A percentile compares a stretch with the other conserved stretches of the same genome.
These are phyloP conservation scores for Chrysopa pallens DNA, from an alignment of 1,140 invertebrate species.

Conservation along the genomic window DNA sequence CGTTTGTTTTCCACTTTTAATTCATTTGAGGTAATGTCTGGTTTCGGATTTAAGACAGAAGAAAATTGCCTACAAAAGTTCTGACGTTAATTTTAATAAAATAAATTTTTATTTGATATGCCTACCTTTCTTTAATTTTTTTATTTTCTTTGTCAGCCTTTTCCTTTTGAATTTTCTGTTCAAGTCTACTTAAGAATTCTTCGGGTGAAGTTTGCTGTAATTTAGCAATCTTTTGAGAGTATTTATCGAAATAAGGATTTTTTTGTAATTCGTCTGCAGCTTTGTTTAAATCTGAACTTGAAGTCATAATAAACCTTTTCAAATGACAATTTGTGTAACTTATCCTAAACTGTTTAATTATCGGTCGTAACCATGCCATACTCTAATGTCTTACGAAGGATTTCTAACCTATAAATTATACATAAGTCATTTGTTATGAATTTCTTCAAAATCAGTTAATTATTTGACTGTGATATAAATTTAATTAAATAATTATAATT, in stretches of 20 bases:
- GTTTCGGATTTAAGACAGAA: slow-evolving; percentile 34
- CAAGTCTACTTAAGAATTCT: slow-evolving; percentile 49
- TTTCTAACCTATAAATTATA: too few relatives aligned
- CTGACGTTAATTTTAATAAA: slow-evolving; percentile 12
- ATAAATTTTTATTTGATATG: slow-evolving; percentile 1
- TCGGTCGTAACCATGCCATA: too few relatives aligned
- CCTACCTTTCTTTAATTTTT: slow-evolving; percentile 5
- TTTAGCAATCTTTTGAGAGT: slow-evolving; percentile 55
- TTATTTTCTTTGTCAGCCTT: slow-evolving; percentile 18
- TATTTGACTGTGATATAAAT: too few relatives aligned
- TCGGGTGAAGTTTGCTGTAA: slow-evolving; percentile 56
- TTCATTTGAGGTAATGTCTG: slow-evolving; percentile 15
- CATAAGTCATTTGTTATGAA: too few relatives aligned
- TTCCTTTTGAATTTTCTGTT: slow-evolving; percentile 32
- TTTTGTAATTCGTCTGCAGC: slow-evolving; percentile 41
- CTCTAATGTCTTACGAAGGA: too few relatives aligned
- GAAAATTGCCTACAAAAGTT: slow-evolving; percentile 24
- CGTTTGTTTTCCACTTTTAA: slow-evolving; percentile 26
- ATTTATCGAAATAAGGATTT: slow-evolving; percentile 72
- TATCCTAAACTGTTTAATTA: too few relatives aligned
- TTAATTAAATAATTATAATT: too few relatives aligned
- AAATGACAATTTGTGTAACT: neutral
- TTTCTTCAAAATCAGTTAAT: too few relatives aligned
- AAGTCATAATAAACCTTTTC: slow-evolving; percentile 30
- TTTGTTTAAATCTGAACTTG: slow-evolving; percentile 29